Evolutionary conservation across 1,140 invertebrate genomes (phyloP).

Genomic region (Arion vulgaris): DNA sequence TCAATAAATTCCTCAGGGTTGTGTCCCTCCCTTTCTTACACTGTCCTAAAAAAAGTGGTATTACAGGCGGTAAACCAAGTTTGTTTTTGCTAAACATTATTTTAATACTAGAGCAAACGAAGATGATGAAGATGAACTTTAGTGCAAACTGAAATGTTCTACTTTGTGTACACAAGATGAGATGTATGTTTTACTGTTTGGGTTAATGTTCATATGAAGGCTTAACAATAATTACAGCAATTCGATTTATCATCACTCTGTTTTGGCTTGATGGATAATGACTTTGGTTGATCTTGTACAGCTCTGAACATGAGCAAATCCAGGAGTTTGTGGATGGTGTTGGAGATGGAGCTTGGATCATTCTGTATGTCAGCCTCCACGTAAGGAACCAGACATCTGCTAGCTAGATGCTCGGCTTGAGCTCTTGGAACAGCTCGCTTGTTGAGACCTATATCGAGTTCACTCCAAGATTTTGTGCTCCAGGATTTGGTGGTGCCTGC

Average conservation of each 20-base stretch:
- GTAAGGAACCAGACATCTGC: conserved; percentile 20
- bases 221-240: not conserved
- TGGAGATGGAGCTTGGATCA: not conserved
- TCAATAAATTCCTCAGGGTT: no score
- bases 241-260: not conserved
- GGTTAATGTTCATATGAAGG: not conserved
- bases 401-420: conserved; percentile 9
- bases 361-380: conserved; percentile 14
- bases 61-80: no score
- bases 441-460: not conserved
- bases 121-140: no score
- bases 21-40: no score
- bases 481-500: not conserved
- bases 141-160: no score
- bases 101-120: no score
- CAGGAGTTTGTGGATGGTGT: conserved; percentile 22
- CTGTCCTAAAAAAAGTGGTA: no score
- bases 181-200: no score
- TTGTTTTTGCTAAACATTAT: no score
- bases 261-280: conserved; percentile 23
- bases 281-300: conserved; percentile 3
- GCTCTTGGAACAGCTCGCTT: not conserved
- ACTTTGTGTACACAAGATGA: no score
- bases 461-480: not conserved
- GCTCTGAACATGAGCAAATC: conserved; percentile 24